phyloP scores from a whole-genome alignment of 2,888 invertebrate species.

The Plemyria rubiginata region DNA sequence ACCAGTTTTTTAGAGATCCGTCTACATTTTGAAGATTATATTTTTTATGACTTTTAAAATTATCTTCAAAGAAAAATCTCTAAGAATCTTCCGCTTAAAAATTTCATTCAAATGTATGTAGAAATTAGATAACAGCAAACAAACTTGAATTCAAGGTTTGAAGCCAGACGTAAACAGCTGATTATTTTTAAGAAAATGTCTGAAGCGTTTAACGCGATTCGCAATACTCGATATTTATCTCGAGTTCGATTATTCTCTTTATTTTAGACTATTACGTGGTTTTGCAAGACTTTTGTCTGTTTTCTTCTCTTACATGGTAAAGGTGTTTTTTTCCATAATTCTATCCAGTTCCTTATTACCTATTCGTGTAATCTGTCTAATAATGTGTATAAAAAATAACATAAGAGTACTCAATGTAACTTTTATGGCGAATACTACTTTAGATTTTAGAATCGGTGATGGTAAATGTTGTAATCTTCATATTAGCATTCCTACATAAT shows the following conservation, averaged over 20 bases:
- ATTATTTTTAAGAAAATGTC: conserved; percentile 27
- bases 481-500: neutral
- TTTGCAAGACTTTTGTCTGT: conserved; percentile 3
- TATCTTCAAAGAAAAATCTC: conserved; percentile 18
- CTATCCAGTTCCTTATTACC: neutral
- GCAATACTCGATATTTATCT: too few relatives aligned
- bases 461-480: neutral
- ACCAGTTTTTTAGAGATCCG: neutral
- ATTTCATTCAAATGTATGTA: conserved; percentile 17
- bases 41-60: conserved; percentile 7
- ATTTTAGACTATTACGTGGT: neutral
- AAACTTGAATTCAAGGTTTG: conserved; percentile 26
- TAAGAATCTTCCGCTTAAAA: conserved; percentile 11
- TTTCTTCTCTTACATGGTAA: conserved; percentile 5
- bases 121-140: conserved; percentile 22
- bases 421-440: neutral
- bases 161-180: conserved; percentile 29
- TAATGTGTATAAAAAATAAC: too few relatives aligned
- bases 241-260: neutral
- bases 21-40: conserved; percentile 5
- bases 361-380: neutral
- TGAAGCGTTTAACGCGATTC: conserved; percentile 8
- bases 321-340: neutral
- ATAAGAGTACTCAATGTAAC: too few relatives aligned
- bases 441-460: neutral